Evolutionary conservation across 2,797 vertebrate genomes (phyloP).

Genomic region (Sitta carolinensis): DNA sequence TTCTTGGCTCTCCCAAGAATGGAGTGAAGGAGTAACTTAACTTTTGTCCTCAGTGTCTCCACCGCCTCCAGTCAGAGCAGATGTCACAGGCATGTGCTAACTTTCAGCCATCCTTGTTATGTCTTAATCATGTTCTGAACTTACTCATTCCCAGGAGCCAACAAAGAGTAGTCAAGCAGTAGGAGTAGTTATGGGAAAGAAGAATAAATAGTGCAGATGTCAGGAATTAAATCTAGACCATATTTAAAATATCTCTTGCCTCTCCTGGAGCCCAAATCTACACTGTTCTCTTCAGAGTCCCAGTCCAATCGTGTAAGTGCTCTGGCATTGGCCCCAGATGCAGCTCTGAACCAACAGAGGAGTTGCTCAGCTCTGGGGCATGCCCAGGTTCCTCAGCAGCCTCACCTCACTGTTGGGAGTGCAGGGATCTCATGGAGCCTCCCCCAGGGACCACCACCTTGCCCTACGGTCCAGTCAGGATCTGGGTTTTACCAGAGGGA

Average conservation of each 20-base stretch:
- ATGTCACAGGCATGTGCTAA: constrained; percentile 14
- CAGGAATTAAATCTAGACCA: neutral
- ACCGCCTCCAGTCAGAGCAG: constrained; percentile 11
- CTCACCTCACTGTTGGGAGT: neutral
- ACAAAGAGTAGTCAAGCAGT: neutral
- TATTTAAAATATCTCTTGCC: neutral
- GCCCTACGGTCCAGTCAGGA: neutral
- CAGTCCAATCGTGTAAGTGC: neutral
- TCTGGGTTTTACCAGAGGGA: neutral
- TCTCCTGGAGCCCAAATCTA: neutral
- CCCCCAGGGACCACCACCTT: fast-evolving
- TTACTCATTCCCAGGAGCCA: constrained; percentile 11
- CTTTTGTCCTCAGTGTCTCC: neutral
- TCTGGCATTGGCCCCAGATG: neutral
- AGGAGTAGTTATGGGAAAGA: constrained; percentile 38
- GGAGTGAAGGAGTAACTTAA: constrained; percentile 9
- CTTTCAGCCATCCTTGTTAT: neutral
- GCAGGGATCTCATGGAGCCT: neutral
- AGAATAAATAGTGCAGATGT: constrained; percentile 34
- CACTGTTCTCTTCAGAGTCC: neutral
- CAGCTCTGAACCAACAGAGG: neutral
- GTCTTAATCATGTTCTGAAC: constrained; percentile 18
- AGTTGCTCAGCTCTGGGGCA: neutral
- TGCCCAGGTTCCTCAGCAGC: neutral
- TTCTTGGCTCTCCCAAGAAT: neutral